Evolutionary conservation across 2,113 vertebrate genomes (phyloP).

Genomic region (Poicephalus gulielmi): DNA sequence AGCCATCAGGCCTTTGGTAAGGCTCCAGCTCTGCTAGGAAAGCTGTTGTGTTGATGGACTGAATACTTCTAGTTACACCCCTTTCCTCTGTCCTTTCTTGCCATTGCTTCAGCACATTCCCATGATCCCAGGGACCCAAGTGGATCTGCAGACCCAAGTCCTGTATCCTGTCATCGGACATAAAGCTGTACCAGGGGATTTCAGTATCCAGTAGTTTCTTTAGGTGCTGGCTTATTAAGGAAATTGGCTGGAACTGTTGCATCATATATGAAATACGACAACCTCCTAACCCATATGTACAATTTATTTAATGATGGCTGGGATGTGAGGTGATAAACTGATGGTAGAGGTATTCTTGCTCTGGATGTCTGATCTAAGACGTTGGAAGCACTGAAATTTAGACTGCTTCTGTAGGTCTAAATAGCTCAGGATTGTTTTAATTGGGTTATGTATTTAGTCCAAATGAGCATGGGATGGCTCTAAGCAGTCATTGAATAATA

Average conservation of each 20-base stretch:
- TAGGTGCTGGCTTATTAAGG: background rate
- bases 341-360: background rate
- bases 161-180: background rate
- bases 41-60: background rate
- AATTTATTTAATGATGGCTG: background rate
- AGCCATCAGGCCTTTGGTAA: background rate
- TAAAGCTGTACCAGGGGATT: background rate
- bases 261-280: background rate
- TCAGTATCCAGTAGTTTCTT: background rate
- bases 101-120: background rate
- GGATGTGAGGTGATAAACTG: background rate
- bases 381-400: slow-evolving; percentile 23
- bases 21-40: background rate
- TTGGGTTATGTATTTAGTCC: slow-evolving; percentile 60
- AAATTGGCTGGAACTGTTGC: background rate
- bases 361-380: background rate
- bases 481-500: slow-evolving; percentile 45
- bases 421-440: slow-evolving; percentile 54
- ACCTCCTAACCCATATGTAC: background rate
- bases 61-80: background rate
- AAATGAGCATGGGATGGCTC: slow-evolving; percentile 15
- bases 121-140: slow-evolving; percentile 1
- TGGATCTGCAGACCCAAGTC: slow-evolving; percentile 8
- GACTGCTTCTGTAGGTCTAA: background rate
- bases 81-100: background rate